phyloP scores from a whole-genome alignment of 2,797 vertebrate species.

The Dryobates pubescens region DNA sequence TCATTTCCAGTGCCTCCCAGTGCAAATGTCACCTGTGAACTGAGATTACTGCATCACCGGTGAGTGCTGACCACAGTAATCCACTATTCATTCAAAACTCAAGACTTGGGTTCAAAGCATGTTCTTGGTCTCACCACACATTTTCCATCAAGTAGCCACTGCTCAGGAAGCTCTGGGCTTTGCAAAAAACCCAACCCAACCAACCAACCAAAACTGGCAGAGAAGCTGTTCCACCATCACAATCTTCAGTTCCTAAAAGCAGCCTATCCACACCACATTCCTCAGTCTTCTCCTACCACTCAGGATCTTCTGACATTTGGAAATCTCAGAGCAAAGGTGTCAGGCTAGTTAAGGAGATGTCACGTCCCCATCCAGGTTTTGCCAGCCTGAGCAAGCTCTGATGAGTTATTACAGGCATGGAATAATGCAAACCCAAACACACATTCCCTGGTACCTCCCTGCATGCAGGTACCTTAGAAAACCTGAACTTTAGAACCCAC shows the following conservation, averaged over 20 bases:
- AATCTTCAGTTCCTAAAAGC: background rate
- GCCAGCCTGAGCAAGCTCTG: background rate
- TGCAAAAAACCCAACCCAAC: background rate
- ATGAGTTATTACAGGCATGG: background rate
- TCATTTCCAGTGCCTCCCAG: background rate
- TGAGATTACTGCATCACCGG: background rate
- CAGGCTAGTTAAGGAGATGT: background rate
- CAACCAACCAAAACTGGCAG: background rate
- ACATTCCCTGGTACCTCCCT: background rate
- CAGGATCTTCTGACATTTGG: accelerated
- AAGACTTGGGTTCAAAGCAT: background rate
- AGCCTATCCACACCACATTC: accelerated
- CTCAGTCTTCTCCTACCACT: accelerated
- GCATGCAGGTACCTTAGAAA: background rate
- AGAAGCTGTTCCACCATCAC: background rate
- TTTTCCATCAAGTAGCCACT: background rate
- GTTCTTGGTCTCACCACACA: background rate
- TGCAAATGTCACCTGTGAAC: background rate
- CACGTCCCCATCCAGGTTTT: background rate
- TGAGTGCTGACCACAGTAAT: background rate
- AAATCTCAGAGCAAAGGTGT: background rate
- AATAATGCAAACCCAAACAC: background rate
- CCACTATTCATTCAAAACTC: background rate
- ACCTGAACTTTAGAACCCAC: background rate
- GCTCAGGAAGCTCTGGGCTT: background rate